phyloP scores from a whole-genome alignment of 2,888 invertebrate species.

The Tipula helvola region DNA sequence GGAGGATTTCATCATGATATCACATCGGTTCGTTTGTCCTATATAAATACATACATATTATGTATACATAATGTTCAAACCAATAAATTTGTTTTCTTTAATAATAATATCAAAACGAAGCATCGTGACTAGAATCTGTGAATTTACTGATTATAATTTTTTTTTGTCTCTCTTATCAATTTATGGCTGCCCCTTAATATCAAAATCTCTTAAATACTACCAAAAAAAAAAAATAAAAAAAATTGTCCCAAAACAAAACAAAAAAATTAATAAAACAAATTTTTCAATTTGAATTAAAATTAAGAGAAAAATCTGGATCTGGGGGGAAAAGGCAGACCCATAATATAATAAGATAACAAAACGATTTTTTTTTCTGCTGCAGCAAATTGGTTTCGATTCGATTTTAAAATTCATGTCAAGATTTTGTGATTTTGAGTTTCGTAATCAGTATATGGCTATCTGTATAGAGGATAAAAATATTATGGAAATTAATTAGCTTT shows the following conservation, averaged over 20 bases:
- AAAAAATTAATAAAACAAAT: neutral
- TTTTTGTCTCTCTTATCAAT: neutral
- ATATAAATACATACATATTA: too few species aligned
- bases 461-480: too few species aligned
- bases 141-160: neutral
- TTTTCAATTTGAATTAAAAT: neutral
- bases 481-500: too few species aligned
- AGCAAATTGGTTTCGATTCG: neutral
- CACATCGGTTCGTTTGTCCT: neutral
- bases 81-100: neutral
- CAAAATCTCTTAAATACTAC: neutral
- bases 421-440: neutral
- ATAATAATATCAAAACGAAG: neutral
- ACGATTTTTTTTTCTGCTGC: neutral
- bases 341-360: neutral
- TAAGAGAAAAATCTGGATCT: neutral
- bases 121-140: neutral
- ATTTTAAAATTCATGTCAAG: neutral
- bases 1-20: too few species aligned
- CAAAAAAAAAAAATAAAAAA: neutral
- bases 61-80: neutral
- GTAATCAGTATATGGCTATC: neutral
- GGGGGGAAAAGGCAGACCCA: neutral
- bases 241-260: neutral
- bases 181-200: neutral